Base-by-base conservation (phyloP, 1,140 invertebrate species). In the Meteorus sp. region DNA sequence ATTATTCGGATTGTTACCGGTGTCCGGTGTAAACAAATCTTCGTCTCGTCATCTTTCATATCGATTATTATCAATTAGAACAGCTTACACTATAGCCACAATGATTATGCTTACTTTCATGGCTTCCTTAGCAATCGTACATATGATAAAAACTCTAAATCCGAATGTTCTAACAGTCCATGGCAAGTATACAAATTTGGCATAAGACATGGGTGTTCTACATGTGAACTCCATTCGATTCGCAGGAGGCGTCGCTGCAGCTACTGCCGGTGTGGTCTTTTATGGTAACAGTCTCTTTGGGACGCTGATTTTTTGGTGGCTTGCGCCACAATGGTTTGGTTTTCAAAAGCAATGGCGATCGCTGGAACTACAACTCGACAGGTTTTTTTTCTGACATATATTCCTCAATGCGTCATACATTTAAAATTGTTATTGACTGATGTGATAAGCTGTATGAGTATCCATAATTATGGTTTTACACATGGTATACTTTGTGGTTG, bases 231-330 rank as follows among this genome's bases (percentile, higher is more conserved):
- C 25, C 23, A 39, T 53, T 59, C 56, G 11, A 50, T 39, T 70
- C 64, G 23, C 52, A 83, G 81, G 79, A 25, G 80, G 79, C 13
- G 74, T 82, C 23, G 67, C 70, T 2, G 67, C 74, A 59, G 81
- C 81, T 9, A 83, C 81, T 3, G 74, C 70, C 1, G 81, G 81
- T 11, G 78, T 77, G 5, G 65, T 80, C 35, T 82, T 82, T 67
- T 83, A 83, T 33, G 76, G 76, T 2, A 82, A 82, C 50, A 76
- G 74, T 55, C 65, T 81, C 53, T 19, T 77, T n/a, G 77, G 73
- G 3, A 56, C 66, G 1, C 43, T 73, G 11, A 45, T 82, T 48
- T 82, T 82, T 56, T 67, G 81, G 39, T 68, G 70, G 62, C 66
- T 83, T 17, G 72, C 78, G 0, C 70, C 67, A 7, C 70, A 64